A percentile compares a stretch with the other conserved stretches of the same genome.
phyloP scores from a whole-genome alignment of 1,140 invertebrate species.

The Manduca sexta region DNA sequence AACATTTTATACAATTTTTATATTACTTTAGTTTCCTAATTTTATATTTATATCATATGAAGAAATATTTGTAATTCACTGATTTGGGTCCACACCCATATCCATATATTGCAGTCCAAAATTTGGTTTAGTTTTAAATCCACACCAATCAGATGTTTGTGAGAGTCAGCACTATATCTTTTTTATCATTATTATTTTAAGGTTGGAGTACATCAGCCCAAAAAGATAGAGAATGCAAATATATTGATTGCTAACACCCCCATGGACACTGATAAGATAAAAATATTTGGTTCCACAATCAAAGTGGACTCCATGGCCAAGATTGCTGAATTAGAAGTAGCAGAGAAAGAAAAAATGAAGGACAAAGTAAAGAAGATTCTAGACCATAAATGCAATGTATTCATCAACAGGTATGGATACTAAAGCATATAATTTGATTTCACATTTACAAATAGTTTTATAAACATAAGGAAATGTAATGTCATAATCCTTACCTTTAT shows the following conservation, averaged over 20 bases:
- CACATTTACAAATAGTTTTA: not conserved
- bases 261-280: slow-evolving; percentile 99
- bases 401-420: slow-evolving; percentile 98
- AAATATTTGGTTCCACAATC: slow-evolving; percentile 99
- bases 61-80: too few species aligned
- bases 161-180: too few species aligned
- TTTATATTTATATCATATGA: too few species aligned
- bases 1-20: too few species aligned
- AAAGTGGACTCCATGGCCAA: slow-evolving; percentile 98
- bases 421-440: too few species aligned
- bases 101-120: too few species aligned
- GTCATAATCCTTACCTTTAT: too few species aligned
- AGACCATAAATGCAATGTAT: slow-evolving; percentile 97
- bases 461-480: too few species aligned
- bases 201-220: slow-evolving; percentile 85
- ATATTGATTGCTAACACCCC: slow-evolving; percentile 99
- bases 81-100: too few species aligned
- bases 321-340: slow-evolving; percentile 97
- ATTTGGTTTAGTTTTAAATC: not conserved
- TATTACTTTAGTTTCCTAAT: too few species aligned
- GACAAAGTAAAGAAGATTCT: slow-evolving; percentile 99
- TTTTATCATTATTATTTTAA: slow-evolving; percentile 25
- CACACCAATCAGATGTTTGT: not conserved
- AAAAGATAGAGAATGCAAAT: slow-evolving; percentile 92
- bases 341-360: slow-evolving; percentile 99